phyloP scores from a whole-genome alignment of 2,888 invertebrate genomes.

The Erannis defoliaria region DNA sequence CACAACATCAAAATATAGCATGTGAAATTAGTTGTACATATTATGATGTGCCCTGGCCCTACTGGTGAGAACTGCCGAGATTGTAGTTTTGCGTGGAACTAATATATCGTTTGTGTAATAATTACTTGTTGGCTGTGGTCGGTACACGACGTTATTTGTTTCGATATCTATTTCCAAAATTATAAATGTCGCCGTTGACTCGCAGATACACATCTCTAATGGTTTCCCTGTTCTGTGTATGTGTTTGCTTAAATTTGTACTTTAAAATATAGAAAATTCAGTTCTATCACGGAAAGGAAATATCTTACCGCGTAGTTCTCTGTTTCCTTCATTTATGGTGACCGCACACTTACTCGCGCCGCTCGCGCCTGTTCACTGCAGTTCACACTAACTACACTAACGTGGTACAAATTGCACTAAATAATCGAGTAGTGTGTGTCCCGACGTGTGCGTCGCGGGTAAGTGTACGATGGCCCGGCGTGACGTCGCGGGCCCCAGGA shows the following conservation, averaged over 20 bases:
- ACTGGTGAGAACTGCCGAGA: too few relatives aligned
- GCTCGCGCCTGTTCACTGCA: too few relatives aligned
- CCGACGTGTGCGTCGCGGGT: too few relatives aligned
- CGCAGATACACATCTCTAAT: background rate
- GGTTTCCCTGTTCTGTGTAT: background rate
- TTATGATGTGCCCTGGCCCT: too few relatives aligned
- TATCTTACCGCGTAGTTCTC: background rate
- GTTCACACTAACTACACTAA: too few relatives aligned
- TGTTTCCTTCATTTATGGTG: background rate
- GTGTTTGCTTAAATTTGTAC: background rate
- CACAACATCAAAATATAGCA: too few relatives aligned
- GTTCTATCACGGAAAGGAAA: background rate
- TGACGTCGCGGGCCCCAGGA: too few relatives aligned
- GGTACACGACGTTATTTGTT: background rate
- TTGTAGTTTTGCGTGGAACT: background rate
- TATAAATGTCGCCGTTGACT: background rate
- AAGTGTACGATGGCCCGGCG: too few relatives aligned
- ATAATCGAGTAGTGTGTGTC: too few relatives aligned
- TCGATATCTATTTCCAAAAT: background rate
- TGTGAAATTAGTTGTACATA: too few relatives aligned
- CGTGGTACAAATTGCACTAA: too few relatives aligned
- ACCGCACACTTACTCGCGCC: too few relatives aligned
- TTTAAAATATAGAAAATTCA: background rate
- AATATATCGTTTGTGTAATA: background rate
- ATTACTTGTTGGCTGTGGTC: background rate